Percentiles rank a stretch among this genome's conserved stretches.
Conservation (phyloP, 1,140 invertebrate species). For the Drosophila yakuba region DNA sequence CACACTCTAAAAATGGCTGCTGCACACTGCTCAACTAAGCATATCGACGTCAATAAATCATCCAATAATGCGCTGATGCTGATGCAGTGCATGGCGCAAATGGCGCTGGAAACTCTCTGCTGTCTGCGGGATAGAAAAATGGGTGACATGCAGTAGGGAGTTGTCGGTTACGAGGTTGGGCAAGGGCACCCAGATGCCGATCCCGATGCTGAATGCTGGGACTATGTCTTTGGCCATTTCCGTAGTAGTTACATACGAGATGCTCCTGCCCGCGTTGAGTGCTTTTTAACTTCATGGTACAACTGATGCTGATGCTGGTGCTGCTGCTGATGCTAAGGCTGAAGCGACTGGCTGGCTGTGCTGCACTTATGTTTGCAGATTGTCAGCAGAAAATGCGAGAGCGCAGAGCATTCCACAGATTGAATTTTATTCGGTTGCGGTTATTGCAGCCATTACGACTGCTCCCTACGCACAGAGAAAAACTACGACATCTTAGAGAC, state of each 20-base stretch:
- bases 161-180: background rate
- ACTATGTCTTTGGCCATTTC: slow-evolving; percentile 71
- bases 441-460: slow-evolving; percentile 66
- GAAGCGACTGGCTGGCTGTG: slow-evolving; percentile 31
- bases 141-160: background rate
- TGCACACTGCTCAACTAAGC: slow-evolving; percentile 76
- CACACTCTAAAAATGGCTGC: slow-evolving; percentile 67
- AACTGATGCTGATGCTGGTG: slow-evolving; percentile 11
- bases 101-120: slow-evolving; percentile 41
- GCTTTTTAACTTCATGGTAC: slow-evolving; percentile 69
- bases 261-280: slow-evolving; percentile 50
- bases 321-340: slow-evolving; percentile 12
- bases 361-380: slow-evolving; percentile 72
- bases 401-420: slow-evolving; percentile 72
- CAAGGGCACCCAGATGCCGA: slow-evolving; percentile 5
- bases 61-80: slow-evolving; percentile 79
- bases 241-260: slow-evolving; percentile 67
- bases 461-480: slow-evolving; percentile 13
- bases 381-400: slow-evolving; percentile 75
- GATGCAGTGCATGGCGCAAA: slow-evolving; percentile 58
- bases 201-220: slow-evolving; percentile 29
- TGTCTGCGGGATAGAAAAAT: slow-evolving; percentile 14
- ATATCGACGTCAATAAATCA: slow-evolving; percentile 84
- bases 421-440: slow-evolving; percentile 78
- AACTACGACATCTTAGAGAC: background rate